Evolutionary conservation across 2,888 invertebrate species (phyloP).

Genomic region (Enoplolaimus lenunculus): DNA sequence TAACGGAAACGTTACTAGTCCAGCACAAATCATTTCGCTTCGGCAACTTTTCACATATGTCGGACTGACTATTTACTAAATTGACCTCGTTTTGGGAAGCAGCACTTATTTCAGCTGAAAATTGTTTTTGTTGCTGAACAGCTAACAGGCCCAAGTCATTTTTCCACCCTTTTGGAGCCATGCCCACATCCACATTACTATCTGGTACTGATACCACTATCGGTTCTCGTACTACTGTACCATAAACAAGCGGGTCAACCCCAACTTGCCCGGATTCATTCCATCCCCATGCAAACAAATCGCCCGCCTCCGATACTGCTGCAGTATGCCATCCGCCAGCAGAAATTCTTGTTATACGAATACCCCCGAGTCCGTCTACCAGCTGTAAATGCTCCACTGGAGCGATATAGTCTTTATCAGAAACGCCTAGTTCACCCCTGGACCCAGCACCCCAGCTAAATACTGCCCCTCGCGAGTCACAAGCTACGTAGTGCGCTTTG

Average conservation of each 20-base stretch:
- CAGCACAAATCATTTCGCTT: too few relatives aligned
- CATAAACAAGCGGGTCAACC: constrained; percentile 42
- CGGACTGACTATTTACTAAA: too few relatives aligned
- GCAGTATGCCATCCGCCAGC: constrained; percentile 77
- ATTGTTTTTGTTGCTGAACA: background rate
- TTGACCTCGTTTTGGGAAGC: background rate
- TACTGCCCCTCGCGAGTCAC: constrained; percentile 40
- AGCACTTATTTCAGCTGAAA: background rate
- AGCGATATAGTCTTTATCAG: background rate
- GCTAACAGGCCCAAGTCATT: background rate
- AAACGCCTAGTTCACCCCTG: constrained; percentile 56
- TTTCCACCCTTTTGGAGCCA: too few relatives aligned
- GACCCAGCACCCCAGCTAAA: constrained; percentile 70
- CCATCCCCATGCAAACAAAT: constrained; percentile 86
- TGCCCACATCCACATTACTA: too few relatives aligned
- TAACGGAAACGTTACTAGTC: too few relatives aligned
- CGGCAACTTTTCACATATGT: too few relatives aligned
- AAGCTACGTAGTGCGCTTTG: background rate
- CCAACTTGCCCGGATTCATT: constrained; percentile 85
- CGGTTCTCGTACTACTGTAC: background rate
- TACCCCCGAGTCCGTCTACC: background rate
- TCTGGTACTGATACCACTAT: too few relatives aligned
- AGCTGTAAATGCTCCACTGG: background rate
- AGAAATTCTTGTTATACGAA: background rate
- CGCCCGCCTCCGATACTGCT: constrained; percentile 60